Percentiles rank a stretch among this genome's conserved stretches.
phyloP scores from a whole-genome alignment of 2,797 vertebrate species.

The Myotis vivesi region DNA sequence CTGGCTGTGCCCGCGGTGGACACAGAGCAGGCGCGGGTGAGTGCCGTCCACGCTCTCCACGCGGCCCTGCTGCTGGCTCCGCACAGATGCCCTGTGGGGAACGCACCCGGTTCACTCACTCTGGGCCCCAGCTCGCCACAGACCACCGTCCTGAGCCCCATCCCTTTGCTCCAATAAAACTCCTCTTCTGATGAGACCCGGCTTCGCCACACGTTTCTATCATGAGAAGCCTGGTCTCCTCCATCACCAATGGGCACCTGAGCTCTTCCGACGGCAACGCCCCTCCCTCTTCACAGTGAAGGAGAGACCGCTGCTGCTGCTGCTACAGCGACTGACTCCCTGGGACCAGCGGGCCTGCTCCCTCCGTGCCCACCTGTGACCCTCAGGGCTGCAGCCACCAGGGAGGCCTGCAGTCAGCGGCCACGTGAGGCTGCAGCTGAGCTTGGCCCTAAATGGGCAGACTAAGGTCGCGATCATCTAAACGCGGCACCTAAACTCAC shows the following conservation, averaged over 20 bases:
- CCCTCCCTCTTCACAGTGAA: too few species aligned
- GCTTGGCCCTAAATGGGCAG: background rate
- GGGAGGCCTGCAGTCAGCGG: background rate
- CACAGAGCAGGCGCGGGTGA: too few species aligned
- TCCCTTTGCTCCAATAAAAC: background rate
- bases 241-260: background rate
- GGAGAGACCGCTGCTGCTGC: background rate
- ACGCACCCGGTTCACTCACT: too few species aligned
- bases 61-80: too few species aligned
- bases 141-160: constrained; percentile 8
- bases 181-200: constrained; percentile 28
- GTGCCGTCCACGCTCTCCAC: too few species aligned
- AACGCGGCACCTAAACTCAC: background rate
- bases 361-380: too few species aligned
- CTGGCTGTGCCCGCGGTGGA: background rate
- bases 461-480: background rate
- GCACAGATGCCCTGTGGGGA: too few species aligned
- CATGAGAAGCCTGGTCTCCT: constrained; percentile 20
- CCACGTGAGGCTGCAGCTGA: background rate
- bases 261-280: background rate
- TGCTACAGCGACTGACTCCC: too few species aligned
- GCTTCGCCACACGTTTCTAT: background rate
- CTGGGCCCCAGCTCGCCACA: background rate
- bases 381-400: background rate
- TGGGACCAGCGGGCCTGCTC: too few species aligned